Evolutionary conservation across 1,140 invertebrate genomes (phyloP), one percentile per base, ranked within the genome.

Genomic region (Drosophila ogumai): DNA sequence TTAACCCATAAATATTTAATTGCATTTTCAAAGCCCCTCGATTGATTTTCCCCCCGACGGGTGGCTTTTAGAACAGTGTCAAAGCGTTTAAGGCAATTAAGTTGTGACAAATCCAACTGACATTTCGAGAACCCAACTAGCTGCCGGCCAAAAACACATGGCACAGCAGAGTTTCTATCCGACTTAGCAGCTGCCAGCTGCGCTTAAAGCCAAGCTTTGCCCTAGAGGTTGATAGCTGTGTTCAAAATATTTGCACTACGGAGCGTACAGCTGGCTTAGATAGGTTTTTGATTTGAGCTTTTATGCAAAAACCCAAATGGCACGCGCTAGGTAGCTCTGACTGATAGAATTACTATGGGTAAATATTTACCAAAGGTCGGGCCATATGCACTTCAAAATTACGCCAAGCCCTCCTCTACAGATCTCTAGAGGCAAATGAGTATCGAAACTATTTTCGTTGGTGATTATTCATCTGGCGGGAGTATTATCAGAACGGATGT

Each of bases 1-100:
- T 54, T 28, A 56, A 49, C 12, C 47, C 72, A 76, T 80, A 76
- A 85, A 85, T 81, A 85, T 84, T 77, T 77, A 77, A 82, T 66
- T 34, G 43, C 28, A 43, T 47, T 50, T 46, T 40, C 32, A 54
- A 40, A 55, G 58, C 38, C 59, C 49, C 36, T 28, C 28, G 22
- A 52, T 68, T 68, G 36, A 36, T 68, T 44, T 41, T 28, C 25
- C n/a, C 32, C 22, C n/a, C 15, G 19, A n/a, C 13, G 6, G n/a
- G 58, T n/a, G 6, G 31, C 32, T 44, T 68, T 66, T 9, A 72
- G 76, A 84, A 81, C 63, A 44, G 63, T 84, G 81, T 71, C 81
- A 85, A 65, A 77, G 66, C 66, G 47, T 69, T 69, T 69, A 69
- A 31, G 6, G 10, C 61, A 43, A 54, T 67, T 69, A 67, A 38